A percentile compares a stretch with the other conserved stretches of the same genome.
phyloP scores from a whole-genome alignment of 2,113 vertebrate species.

The Macrotus californicus region DNA sequence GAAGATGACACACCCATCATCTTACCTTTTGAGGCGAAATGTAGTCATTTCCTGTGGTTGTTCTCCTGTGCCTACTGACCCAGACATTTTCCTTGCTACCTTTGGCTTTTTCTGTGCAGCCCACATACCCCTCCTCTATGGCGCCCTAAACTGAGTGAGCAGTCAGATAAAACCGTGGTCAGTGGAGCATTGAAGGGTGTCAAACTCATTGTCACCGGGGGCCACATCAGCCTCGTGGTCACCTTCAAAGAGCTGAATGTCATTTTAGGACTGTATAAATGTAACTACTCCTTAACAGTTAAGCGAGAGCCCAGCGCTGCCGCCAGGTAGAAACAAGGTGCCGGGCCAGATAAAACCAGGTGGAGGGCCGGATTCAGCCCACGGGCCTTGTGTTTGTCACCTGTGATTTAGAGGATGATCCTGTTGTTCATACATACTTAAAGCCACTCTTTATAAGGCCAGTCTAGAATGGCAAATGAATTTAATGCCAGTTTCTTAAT shows the following conservation, averaged over 20 bases:
- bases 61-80: not conserved
- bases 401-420: not conserved
- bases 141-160: not conserved
- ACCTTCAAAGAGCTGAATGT: no score
- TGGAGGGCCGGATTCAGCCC: no score
- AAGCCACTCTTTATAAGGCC: not conserved
- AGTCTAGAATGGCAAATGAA: not conserved
- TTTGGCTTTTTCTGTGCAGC: not conserved
- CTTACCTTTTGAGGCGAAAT: slow-evolving; percentile 20
- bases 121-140: not conserved
- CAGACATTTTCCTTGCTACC: not conserved
- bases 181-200: not conserved
- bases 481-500: not conserved
- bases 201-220: no score
- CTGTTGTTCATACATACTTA: not conserved
- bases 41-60: slow-evolving; percentile 42
- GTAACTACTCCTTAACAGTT: no score
- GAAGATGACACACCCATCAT: not conserved
- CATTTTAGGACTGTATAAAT: no score
- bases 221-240: no score
- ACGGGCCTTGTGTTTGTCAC: no score
- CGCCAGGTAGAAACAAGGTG: no score
- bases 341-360: no score
- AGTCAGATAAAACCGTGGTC: not conserved
- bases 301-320: no score